Evolutionary conservation across 2,113 vertebrate species (phyloP).

Genomic region (Lasiurus borealis): DNA sequence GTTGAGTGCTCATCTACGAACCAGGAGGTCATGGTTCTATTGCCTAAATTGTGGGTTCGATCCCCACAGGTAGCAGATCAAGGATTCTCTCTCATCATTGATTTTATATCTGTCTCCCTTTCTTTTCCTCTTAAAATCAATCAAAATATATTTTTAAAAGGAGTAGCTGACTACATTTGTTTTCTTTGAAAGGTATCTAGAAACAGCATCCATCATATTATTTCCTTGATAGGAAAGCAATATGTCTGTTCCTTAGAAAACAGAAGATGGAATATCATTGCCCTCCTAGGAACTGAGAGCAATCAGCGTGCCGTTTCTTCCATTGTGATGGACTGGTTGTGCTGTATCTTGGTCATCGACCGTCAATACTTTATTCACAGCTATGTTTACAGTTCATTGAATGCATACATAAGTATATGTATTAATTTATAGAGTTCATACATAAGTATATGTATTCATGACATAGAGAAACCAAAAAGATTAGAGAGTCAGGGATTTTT

Average conservation of each 20-base stretch:
- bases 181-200: background rate
- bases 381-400: background rate
- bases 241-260: slow-evolving; percentile 11
- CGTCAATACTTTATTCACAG: background rate
- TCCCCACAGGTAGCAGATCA: no score
- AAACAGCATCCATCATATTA: background rate
- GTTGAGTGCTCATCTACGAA: no score
- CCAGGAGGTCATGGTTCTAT: no score
- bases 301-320: background rate
- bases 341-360: background rate
- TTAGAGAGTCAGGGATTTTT: background rate
- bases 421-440: background rate
- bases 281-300: background rate
- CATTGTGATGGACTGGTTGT: background rate
- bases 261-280: background rate
- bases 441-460: background rate
- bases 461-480: background rate
- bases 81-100: no score
- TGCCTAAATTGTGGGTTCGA: no score
- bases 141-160: background rate
- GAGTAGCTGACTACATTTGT: background rate
- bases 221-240: slow-evolving; percentile 23
- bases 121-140: no score
- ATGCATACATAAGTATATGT: background rate
- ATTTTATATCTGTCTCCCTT: no score